Evolutionary conservation across 1,140 invertebrate genomes (phyloP).

Genomic region (Eriosoma lanigerum): DNA sequence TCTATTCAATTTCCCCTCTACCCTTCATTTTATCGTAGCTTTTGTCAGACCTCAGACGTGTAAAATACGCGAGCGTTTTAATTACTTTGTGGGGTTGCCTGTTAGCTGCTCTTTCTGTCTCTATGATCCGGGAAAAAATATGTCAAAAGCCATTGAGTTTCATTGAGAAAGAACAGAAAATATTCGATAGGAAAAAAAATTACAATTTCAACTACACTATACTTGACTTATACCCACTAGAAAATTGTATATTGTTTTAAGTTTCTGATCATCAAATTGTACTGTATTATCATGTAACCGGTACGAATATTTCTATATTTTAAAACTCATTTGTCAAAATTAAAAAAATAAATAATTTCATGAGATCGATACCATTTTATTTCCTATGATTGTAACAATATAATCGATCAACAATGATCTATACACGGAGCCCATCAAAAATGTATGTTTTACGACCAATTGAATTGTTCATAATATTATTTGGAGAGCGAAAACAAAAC

Average conservation of each 20-base stretch:
- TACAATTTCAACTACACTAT: background rate
- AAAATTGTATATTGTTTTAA: background rate
- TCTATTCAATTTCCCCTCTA: slow-evolving; percentile 20
- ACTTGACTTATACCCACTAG: background rate
- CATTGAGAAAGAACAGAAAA: background rate
- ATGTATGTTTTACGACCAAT: no score
- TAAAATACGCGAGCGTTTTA: slow-evolving; percentile 23
- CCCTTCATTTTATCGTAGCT: background rate
- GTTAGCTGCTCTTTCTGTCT: no score
- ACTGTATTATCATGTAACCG: no score
- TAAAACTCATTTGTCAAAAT: no score
- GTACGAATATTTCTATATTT: no score
- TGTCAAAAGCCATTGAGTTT: background rate
- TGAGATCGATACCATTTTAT: no score
- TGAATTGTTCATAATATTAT: no score
- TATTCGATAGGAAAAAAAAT: background rate
- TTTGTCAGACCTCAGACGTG: background rate
- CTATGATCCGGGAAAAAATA: background rate
- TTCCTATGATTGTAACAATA: no score
- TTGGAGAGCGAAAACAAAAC: background rate
- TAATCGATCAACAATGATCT: no score
- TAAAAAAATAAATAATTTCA: no score
- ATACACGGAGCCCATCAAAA: no score
- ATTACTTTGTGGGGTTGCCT: background rate
- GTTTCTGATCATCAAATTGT: background rate